A percentile compares a stretch with the other conserved stretches of the same genome.
Conservation (phyloP, 2,113 vertebrate genomes). For the Nycticryphes semicollaris region DNA sequence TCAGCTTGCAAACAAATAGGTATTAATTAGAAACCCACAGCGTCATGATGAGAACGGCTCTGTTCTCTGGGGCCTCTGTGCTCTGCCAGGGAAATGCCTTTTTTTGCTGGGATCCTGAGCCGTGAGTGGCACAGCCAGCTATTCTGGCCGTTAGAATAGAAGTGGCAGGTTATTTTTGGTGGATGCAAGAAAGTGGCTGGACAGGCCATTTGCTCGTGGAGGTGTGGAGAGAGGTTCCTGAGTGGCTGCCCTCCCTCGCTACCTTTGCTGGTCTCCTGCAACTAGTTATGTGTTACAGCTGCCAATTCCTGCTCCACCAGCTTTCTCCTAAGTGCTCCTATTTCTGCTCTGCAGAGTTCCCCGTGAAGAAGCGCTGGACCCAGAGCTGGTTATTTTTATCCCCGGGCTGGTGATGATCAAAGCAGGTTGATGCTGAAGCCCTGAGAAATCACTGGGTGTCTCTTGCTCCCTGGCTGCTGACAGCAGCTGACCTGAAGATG, state of each 20-base stretch:
- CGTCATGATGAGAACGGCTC: background rate
- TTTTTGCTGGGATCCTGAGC: background rate
- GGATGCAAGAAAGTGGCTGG: background rate
- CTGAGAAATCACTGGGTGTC: background rate
- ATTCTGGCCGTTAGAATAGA: background rate
- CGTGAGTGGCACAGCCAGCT: rapidly evolving
- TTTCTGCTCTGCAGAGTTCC: background rate
- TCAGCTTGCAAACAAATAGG: background rate
- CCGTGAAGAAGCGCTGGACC: background rate
- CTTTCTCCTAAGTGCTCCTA: background rate
- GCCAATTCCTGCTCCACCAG: rapidly evolving
- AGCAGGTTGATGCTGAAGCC: background rate
- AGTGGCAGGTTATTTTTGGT: background rate
- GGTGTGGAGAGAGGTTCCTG: background rate
- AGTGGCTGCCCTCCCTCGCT: background rate
- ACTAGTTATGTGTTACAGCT: background rate
- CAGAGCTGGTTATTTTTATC: background rate
- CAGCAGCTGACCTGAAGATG: background rate
- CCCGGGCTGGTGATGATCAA: background rate
- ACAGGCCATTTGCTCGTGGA: background rate
- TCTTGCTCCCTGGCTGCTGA: background rate
- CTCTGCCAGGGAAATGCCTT: background rate
- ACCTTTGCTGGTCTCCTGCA: background rate
- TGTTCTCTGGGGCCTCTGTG: background rate
- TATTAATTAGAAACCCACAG: background rate